A percentile compares a stretch with the other conserved stretches of the same genome.
Evolutionary conservation across 2,888 invertebrate species (phyloP).

Genomic region (Lasioglossum leucozonium): DNA sequence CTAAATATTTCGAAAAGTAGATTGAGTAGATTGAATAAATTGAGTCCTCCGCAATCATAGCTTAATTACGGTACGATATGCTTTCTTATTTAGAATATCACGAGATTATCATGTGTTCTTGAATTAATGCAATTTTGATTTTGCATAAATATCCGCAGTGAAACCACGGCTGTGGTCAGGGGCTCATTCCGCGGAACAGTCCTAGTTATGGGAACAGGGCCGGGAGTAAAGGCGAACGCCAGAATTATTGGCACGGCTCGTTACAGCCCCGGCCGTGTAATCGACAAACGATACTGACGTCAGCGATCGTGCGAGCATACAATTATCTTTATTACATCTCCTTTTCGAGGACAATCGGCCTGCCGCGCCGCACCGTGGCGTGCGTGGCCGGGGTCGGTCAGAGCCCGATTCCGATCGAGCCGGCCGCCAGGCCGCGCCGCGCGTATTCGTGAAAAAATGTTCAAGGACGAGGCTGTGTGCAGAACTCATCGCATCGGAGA

Average conservation of each 20-base stretch:
- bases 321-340: slow-evolving; percentile 73
- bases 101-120: background rate
- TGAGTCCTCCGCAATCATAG: no score
- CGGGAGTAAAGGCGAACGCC: background rate
- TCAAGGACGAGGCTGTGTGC: slow-evolving; percentile 55
- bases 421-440: background rate
- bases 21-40: no score
- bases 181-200: background rate
- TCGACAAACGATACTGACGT: slow-evolving; percentile 63
- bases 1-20: no score
- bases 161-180: background rate
- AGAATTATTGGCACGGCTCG: slow-evolving; percentile 33
- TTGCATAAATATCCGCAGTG: background rate
- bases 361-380: slow-evolving; percentile 19
- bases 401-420: slow-evolving; percentile 51
- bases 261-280: slow-evolving; percentile 59
- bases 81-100: no score
- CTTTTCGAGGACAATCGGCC: slow-evolving; percentile 68
- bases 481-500: slow-evolving; percentile 49
- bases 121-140: background rate
- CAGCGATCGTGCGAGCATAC: slow-evolving; percentile 58
- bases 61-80: no score
- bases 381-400: slow-evolving; percentile 39
- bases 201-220: background rate
- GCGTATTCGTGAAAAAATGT: slow-evolving; percentile 51